Evolutionary conservation across 2,888 invertebrate genomes (phyloP).

Genomic region (Cephus runcator): DNA sequence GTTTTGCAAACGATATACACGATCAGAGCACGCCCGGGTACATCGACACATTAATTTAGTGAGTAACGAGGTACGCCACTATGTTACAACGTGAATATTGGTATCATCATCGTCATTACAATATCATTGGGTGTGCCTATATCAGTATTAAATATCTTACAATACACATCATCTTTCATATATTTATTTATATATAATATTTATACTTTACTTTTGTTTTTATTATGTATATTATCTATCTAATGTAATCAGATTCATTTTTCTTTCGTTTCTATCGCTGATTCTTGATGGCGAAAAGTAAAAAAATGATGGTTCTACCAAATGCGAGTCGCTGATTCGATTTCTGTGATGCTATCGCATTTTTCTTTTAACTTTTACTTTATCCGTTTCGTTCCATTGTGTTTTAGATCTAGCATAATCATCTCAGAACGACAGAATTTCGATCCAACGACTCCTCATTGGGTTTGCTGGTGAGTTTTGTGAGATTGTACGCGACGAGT

Average conservation of each 20-base stretch:
- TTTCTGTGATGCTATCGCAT: slow-evolving; percentile 12
- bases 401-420: neutral
- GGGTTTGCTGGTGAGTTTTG: slow-evolving; percentile 67
- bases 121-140: slow-evolving; percentile 51
- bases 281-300: slow-evolving; percentile 14
- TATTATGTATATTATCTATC: slow-evolving; percentile 57
- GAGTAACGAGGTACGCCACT: slow-evolving; percentile 57
- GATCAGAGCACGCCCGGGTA: slow-evolving; percentile 48
- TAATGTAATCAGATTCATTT: slow-evolving; percentile 57
- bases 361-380: slow-evolving; percentile 26
- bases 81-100: slow-evolving; percentile 59
- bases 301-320: slow-evolving; percentile 12
- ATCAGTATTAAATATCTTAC: slow-evolving; percentile 62
- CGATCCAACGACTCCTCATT: slow-evolving; percentile 40
- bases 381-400: slow-evolving; percentile 20
- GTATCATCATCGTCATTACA: slow-evolving; percentile 36
- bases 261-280: slow-evolving; percentile 32
- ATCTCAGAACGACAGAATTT: slow-evolving; percentile 7
- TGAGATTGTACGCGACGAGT: slow-evolving; percentile 67
- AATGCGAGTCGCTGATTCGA: slow-evolving; percentile 11
- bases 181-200: slow-evolving; percentile 44
- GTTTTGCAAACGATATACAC: neutral
- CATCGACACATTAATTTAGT: slow-evolving; percentile 61
- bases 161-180: slow-evolving; percentile 60
- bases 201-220: slow-evolving; percentile 46